These are phyloP conservation scores for Chrysomela aeneicollis DNA, from an alignment of 2,888 invertebrate species.

Conservation along the genomic window DNA sequence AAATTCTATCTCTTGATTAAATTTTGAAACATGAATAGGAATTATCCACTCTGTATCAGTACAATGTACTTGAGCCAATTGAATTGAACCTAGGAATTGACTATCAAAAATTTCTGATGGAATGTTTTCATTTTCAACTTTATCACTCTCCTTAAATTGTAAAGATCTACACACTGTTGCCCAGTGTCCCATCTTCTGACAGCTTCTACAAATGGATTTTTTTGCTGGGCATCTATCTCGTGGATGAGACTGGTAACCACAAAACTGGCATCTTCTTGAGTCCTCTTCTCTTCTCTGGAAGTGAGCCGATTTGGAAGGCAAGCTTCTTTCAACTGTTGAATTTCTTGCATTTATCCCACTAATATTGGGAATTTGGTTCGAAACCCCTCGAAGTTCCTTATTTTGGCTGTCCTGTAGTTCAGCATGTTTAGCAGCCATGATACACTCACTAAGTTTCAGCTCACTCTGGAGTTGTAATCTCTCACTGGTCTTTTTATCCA, in stretches of 20 bases:
- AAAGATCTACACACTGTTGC: background rate
- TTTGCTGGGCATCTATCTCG: background rate
- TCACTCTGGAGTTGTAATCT: background rate
- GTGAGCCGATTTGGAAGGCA: too few relatives aligned
- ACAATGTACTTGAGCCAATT: too few relatives aligned
- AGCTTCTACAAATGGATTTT: background rate
- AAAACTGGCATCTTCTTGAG: background rate
- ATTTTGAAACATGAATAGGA: too few relatives aligned
- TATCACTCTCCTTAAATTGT: too few relatives aligned
- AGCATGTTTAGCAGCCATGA: background rate
- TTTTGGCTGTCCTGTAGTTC: background rate
- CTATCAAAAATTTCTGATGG: background rate
- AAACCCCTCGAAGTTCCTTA: background rate
- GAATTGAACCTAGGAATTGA: too few relatives aligned
- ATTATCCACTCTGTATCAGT: too few relatives aligned
- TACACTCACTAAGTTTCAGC: background rate
- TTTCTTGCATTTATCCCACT: background rate
- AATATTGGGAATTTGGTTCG: too few relatives aligned
- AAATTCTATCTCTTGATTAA: too few relatives aligned
- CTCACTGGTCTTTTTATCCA: slow-evolving; percentile 38
- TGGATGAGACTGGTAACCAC: background rate
- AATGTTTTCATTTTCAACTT: too few relatives aligned
- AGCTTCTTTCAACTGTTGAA: background rate
- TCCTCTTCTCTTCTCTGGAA: background rate
- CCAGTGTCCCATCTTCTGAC: background rate